Conservation (phyloP, 2,888 invertebrate genomes). For the Andrena praecox region DNA sequence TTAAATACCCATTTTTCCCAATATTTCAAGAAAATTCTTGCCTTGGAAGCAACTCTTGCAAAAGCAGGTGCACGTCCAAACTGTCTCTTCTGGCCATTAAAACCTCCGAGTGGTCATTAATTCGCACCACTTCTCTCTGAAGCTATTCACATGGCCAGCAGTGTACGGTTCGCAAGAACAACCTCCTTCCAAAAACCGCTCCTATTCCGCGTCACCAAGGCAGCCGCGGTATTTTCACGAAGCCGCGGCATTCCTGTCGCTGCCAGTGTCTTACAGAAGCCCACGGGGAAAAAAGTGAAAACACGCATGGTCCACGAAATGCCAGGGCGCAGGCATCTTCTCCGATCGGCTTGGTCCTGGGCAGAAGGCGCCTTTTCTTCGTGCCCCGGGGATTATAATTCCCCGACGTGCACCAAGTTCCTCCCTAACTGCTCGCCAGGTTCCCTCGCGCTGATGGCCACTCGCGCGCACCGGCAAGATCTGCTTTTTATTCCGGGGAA, state of each 20-base stretch:
- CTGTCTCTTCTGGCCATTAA: too few relatives aligned
- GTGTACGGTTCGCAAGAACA: conserved; percentile 15
- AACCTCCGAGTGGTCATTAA: too few relatives aligned
- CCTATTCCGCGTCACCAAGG: conserved; percentile 28
- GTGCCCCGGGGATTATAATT: conserved; percentile 57
- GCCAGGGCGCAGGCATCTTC: conserved; percentile 19
- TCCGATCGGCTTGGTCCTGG: conserved; percentile 6
- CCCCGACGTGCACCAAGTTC: conserved; percentile 57
- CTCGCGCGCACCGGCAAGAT: conserved; percentile 48
- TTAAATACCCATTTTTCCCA: too few relatives aligned
- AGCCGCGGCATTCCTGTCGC: conserved; percentile 34
- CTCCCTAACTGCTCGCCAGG: conserved; percentile 52
- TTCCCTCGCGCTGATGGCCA: conserved; percentile 45
- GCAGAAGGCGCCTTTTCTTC: conserved; percentile 44
- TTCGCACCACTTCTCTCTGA: too few relatives aligned
- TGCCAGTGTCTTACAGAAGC: conserved; percentile 38
- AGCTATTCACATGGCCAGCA: too few relatives aligned
- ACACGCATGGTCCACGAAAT: conserved; percentile 45
- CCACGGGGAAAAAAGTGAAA: conserved; percentile 22
- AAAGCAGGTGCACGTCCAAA: too few relatives aligned
- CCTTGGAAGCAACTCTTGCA: too few relatives aligned
- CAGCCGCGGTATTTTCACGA: conserved; percentile 32
- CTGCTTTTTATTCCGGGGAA: conserved; percentile 72
- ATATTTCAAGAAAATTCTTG: too few relatives aligned
- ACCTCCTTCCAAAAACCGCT: neutral